These are phyloP conservation scores for Agrotis ipsilon DNA, from an alignment of 2,888 invertebrate genomes.

Conservation along the genomic window DNA sequence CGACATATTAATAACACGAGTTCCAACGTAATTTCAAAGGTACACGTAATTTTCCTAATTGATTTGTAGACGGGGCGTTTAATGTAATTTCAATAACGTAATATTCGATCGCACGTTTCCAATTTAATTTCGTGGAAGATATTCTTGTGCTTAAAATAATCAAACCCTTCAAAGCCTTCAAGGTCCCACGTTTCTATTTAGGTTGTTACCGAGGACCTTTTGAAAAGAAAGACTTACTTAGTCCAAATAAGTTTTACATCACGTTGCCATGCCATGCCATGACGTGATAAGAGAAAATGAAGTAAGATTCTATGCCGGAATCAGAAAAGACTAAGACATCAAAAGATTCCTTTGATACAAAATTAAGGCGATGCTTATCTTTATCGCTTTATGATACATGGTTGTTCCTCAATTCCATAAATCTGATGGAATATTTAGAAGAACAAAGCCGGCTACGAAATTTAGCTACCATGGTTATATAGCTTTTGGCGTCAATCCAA, in stretches of 20 bases:
- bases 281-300: background rate
- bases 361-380: background rate
- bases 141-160: slow-evolving; percentile 36
- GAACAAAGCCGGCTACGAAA: slow-evolving; percentile 58
- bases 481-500: slow-evolving; percentile 61
- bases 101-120: slow-evolving; percentile 38
- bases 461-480: slow-evolving; percentile 55
- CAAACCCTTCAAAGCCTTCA: slow-evolving; percentile 6
- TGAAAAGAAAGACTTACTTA: background rate
- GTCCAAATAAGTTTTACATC: no score
- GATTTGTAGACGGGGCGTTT: slow-evolving; percentile 17
- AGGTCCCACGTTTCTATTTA: slow-evolving; percentile 10
- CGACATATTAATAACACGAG: slow-evolving; percentile 1
- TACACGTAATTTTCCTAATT: slow-evolving; percentile 41
- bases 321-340: background rate
- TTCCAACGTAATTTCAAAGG: slow-evolving; percentile 5
- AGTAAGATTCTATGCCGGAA: background rate
- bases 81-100: slow-evolving; percentile 27
- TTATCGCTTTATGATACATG: slow-evolving; percentile 8
- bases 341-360: background rate
- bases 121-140: slow-evolving; percentile 35
- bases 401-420: slow-evolving; percentile 26
- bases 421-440: slow-evolving; percentile 63
- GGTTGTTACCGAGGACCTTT: background rate
- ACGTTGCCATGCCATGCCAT: no score